phyloP scores from a whole-genome alignment of 2,888 invertebrate genomes.

The Phrixothrix hirtus region DNA sequence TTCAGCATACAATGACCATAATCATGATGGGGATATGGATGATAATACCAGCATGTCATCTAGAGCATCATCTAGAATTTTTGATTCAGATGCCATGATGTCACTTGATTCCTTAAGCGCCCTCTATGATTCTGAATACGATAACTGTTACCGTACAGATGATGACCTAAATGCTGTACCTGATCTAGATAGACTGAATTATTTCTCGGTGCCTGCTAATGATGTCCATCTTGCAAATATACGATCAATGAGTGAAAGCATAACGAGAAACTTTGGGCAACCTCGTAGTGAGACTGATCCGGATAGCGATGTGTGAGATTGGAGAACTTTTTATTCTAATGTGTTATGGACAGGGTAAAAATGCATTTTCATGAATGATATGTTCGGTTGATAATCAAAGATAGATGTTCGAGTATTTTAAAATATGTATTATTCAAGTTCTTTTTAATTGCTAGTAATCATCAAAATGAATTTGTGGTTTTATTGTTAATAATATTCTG shows the following conservation, averaged over 20 bases:
- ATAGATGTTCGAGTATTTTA: too few species aligned
- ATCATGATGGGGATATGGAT: constrained; percentile 61
- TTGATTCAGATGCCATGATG: constrained; percentile 76
- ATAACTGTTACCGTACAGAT: constrained; percentile 64
- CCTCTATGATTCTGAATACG: constrained; percentile 78
- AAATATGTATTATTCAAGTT: too few species aligned
- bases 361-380: too few species aligned
- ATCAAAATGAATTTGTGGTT: constrained; percentile 12
- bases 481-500: constrained; percentile 6
- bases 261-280: constrained; percentile 76
- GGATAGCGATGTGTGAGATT: constrained; percentile 65
- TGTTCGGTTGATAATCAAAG: too few species aligned
- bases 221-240: constrained; percentile 74
- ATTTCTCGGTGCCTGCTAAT: constrained; percentile 56
- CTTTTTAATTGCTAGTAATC: too few species aligned
- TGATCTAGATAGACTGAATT: constrained; percentile 55
- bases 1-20: constrained; percentile 72
- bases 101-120: constrained; percentile 81
- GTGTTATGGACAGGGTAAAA: constrained; percentile 18
- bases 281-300: constrained; percentile 68
- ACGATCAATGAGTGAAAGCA: constrained; percentile 75
- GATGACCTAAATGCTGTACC: constrained; percentile 56
- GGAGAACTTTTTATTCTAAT: constrained; percentile 2
- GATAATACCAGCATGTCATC: constrained; percentile 81
- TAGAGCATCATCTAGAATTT: constrained; percentile 78